Evolutionary conservation across 2,113 vertebrate genomes (phyloP).

Genomic region (Ornithorhynchus anatinus): DNA sequence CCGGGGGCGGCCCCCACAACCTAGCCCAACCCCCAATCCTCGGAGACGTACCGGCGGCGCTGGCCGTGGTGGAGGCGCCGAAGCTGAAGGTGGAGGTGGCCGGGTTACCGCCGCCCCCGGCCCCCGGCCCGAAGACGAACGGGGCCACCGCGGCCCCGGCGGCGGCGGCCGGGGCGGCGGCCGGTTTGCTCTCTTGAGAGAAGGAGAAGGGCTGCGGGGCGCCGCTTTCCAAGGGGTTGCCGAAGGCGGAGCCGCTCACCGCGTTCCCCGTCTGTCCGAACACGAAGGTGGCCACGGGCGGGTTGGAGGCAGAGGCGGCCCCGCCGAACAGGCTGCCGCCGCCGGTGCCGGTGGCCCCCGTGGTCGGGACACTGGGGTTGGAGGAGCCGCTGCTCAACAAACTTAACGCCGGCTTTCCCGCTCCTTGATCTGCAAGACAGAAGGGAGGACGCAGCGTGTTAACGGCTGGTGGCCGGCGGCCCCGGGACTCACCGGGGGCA

Average conservation of each 20-base stretch:
- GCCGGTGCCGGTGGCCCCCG: conserved; percentile 59
- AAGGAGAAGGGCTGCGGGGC: conserved; percentile 83
- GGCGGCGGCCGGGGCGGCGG: conserved; percentile 63
- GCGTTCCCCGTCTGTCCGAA: conserved; percentile 83
- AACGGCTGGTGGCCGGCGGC: too few species aligned
- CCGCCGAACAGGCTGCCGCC: conserved; percentile 77
- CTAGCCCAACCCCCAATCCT: neutral
- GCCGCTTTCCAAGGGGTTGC: conserved; percentile 65
- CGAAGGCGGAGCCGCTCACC: conserved; percentile 73
- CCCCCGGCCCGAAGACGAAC: conserved; percentile 80
- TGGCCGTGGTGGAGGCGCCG: conserved; percentile 75
- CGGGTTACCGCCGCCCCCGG: conserved; percentile 61
- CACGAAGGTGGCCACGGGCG: conserved; percentile 71
- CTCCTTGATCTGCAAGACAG: conserved; percentile 72
- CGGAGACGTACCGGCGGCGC: conserved; percentile 79
- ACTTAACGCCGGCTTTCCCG: conserved; percentile 78
- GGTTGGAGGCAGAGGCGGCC: conserved; percentile 58
- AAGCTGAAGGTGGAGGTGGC: conserved; percentile 79
- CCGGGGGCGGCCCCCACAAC: neutral
- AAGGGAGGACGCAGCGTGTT: conserved; percentile 30
- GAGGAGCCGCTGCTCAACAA: conserved; percentile 78
- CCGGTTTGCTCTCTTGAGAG: conserved; percentile 81
- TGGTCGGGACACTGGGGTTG: conserved; percentile 56
- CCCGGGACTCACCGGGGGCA: too few species aligned
- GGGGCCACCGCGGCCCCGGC: conserved; percentile 64